Evolutionary conservation across 2,888 invertebrate genomes (phyloP).

Genomic region (Dryobota labecula): DNA sequence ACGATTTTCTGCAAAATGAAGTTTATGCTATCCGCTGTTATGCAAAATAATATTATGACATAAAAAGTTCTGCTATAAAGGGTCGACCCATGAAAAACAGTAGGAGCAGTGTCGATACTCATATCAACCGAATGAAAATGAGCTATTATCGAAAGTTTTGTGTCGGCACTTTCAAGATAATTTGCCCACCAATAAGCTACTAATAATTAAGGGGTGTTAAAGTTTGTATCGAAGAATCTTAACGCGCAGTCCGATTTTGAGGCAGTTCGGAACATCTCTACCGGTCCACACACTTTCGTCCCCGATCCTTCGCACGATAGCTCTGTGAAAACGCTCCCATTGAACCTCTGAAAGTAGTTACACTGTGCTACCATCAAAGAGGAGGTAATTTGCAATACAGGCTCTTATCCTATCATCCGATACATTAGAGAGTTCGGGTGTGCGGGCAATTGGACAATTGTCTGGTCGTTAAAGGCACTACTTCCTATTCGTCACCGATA

Average conservation of each 20-base stretch:
- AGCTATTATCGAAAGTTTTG: neutral
- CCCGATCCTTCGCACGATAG: neutral
- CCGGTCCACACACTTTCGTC: neutral
- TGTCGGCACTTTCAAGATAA: neutral
- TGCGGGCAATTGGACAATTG: slow-evolving; percentile 84
- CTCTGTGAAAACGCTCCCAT: neutral
- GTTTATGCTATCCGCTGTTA: too few relatives aligned
- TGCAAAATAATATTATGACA: too few relatives aligned
- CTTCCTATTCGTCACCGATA: slow-evolving; percentile 77
- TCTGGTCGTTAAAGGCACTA: slow-evolving; percentile 72
- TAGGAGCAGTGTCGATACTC: neutral
- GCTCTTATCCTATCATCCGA: slow-evolving; percentile 81
- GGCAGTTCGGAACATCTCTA: neutral
- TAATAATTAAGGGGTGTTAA: too few relatives aligned
- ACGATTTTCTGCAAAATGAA: too few relatives aligned
- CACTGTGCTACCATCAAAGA: slow-evolving; percentile 28
- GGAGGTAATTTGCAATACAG: slow-evolving; percentile 80
- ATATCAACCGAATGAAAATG: neutral
- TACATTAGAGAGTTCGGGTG: slow-evolving; percentile 81
- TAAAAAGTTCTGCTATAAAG: too few relatives aligned
- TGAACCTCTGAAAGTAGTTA: neutral
- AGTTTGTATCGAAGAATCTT: neutral
- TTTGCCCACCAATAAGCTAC: neutral
- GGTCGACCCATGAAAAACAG: too few relatives aligned
- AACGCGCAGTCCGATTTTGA: neutral